phyloP scores from a whole-genome alignment of 2,113 vertebrate genomes.

The Hippocampus zosterae region DNA sequence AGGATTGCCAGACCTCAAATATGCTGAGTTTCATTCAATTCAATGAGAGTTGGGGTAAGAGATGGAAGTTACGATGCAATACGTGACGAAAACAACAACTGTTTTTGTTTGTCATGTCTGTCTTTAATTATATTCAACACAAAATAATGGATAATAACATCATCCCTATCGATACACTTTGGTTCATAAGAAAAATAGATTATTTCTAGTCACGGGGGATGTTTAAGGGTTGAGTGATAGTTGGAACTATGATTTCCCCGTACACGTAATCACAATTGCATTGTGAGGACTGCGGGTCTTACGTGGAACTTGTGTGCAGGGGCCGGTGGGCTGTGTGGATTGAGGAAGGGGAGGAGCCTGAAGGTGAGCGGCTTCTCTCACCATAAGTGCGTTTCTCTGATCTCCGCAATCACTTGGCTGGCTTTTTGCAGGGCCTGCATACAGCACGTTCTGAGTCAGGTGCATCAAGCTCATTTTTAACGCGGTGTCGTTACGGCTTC shows the following conservation, averaged over 20 bases:
- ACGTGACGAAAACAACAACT: constrained; percentile 15
- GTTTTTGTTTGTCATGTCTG: constrained; percentile 41
- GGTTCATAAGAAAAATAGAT: constrained; percentile 55
- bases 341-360: constrained; percentile 10
- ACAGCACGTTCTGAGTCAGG: background rate
- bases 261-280: constrained; percentile 52
- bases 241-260: constrained; percentile 65
- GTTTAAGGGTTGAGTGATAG: constrained; percentile 7
- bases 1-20: too few relatives aligned
- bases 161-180: constrained; percentile 24
- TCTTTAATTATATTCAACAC: constrained; percentile 65
- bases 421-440: constrained; percentile 93
- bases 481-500: too few relatives aligned
- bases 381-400: constrained; percentile 97
- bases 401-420: constrained; percentile 97
- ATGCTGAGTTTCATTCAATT: background rate
- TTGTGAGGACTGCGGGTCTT: background rate
- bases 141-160: constrained; percentile 39
- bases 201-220: constrained; percentile 21
- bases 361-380: constrained; percentile 66
- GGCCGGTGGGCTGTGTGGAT: constrained; percentile 10
- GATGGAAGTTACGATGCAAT: background rate
- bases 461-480: too few relatives aligned
- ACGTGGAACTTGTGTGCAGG: background rate
- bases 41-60: background rate